Evolutionary conservation across 2,113 vertebrate genomes (phyloP).

Genomic region (Ameiurus melas): DNA sequence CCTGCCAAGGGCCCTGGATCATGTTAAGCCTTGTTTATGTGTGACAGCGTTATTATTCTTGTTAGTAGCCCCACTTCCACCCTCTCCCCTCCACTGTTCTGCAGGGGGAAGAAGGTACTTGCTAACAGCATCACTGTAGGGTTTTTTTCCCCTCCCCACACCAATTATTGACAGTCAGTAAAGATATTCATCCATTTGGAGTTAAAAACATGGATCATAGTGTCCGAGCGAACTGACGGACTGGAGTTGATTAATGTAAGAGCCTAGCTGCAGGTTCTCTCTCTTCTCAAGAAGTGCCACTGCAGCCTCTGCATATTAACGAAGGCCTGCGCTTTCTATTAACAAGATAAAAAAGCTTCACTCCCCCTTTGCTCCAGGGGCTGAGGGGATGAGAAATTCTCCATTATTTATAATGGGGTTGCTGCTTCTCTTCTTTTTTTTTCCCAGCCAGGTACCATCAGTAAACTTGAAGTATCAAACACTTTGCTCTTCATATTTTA

Average conservation of each 20-base stretch:
- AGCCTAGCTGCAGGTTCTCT: conserved; percentile 96
- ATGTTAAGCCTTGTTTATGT: conserved; percentile 99
- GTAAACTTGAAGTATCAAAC: conserved; percentile 69
- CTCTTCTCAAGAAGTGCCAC: conserved; percentile 90
- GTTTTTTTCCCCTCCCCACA: conserved; percentile 23
- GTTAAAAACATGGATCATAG: conserved; percentile 99
- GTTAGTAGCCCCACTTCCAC: conserved; percentile 81
- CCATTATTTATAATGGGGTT: conserved; percentile 96
- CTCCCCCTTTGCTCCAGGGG: conserved; percentile 97
- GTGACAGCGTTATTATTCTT: conserved; percentile 99
- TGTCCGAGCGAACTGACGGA: conserved; percentile 95
- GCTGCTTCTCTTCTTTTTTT: conserved; percentile 51
- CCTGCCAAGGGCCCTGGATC: conserved; percentile 89
- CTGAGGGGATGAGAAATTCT: conserved; percentile 92
- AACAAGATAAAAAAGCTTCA: conserved; percentile 95
- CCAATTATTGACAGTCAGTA: conserved; percentile 96
- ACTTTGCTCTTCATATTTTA: conserved; percentile 71
- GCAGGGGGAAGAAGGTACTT: conserved; percentile 30
- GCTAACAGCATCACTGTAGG: conserved; percentile 3
- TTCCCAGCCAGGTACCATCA: conserved; percentile 88
- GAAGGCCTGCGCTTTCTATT: conserved; percentile 99
- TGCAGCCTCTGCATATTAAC: conserved; percentile 99
- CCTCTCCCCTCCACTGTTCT: conserved; percentile 20
- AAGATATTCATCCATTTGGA: conserved; percentile 99
- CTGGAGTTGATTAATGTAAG: conserved; percentile 99